These are phyloP conservation scores for Damaliscus lunatus DNA, from an alignment of 2,113 vertebrate genomes.

Conservation along the genomic window DNA sequence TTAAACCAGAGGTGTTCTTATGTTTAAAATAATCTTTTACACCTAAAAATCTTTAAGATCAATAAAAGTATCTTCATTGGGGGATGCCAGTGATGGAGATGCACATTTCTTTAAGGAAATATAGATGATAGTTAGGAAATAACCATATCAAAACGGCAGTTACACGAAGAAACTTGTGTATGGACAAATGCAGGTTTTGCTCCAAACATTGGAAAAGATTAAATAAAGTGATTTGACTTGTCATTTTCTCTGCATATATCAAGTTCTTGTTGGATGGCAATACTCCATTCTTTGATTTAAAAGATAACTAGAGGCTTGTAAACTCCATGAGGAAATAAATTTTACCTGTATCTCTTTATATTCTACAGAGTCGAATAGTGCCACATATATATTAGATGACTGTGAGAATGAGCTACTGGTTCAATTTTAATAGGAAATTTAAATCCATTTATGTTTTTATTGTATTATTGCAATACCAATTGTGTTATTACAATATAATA, in stretches of 20 bases:
- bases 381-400: neutral
- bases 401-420: neutral
- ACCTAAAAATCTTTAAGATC: neutral
- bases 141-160: neutral
- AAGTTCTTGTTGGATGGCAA: neutral
- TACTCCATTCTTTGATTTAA: neutral
- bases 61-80: neutral
- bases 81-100: neutral
- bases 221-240: conserved; percentile 4
- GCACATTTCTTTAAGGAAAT: neutral
- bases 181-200: neutral
- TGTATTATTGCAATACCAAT: neutral
- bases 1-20: neutral
- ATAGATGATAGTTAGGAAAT: neutral
- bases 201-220: neutral
- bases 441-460: neutral
- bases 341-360: neutral
- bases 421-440: neutral
- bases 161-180: neutral
- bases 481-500: neutral
- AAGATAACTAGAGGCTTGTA: neutral
- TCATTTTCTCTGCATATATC: neutral
- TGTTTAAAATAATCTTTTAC: neutral
- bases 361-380: neutral
- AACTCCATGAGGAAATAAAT: neutral